phyloP scores from a whole-genome alignment of 2,888 invertebrate genomes.

The Allacma fusca region DNA sequence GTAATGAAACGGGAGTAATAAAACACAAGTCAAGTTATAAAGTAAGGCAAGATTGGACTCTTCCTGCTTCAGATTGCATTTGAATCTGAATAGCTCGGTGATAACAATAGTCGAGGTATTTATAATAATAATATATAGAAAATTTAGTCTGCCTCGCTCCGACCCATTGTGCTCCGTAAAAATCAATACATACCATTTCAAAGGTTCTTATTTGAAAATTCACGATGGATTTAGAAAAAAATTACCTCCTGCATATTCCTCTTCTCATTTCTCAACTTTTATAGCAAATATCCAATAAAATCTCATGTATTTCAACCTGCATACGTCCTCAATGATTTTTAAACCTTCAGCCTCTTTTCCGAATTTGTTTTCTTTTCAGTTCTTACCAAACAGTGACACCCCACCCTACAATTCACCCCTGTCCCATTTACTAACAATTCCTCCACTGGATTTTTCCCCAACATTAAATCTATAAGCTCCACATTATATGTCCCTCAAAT shows the following conservation, averaged over 20 bases:
- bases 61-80: slow-evolving; percentile 46
- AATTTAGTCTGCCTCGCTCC: slow-evolving; percentile 48
- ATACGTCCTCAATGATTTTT: too few species aligned
- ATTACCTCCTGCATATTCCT: neutral
- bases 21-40: slow-evolving; percentile 23
- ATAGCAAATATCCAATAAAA: neutral
- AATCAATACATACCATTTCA: slow-evolving; percentile 42
- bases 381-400: too few species aligned
- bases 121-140: slow-evolving; percentile 53
- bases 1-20: slow-evolving; percentile 25
- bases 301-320: too few species aligned
- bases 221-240: slow-evolving; percentile 26
- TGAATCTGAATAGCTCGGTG: slow-evolving; percentile 44
- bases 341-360: too few species aligned
- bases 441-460: too few species aligned
- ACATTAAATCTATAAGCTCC: too few species aligned
- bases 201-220: slow-evolving; percentile 33
- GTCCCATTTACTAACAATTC: too few species aligned
- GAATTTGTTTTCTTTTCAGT: too few species aligned
- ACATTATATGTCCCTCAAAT: too few species aligned
- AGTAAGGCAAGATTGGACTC: slow-evolving; percentile 45
- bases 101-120: slow-evolving; percentile 52
- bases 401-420: too few species aligned
- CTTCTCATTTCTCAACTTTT: slow-evolving; percentile 10
- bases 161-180: slow-evolving; percentile 42